Evolutionary conservation across 2,888 invertebrate genomes (phyloP).

Genomic region (Orchestes rusci): DNA sequence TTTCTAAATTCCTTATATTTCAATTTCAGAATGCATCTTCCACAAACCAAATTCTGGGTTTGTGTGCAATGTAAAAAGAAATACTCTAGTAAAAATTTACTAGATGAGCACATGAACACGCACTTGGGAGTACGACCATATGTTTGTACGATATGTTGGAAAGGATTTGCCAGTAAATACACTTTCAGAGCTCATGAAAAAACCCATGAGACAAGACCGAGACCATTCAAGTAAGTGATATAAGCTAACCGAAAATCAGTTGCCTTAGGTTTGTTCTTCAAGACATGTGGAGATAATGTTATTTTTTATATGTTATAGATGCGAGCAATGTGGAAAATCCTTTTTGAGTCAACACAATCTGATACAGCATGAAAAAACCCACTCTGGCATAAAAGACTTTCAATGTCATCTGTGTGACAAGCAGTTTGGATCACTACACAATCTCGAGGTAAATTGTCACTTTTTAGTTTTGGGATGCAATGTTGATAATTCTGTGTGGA

Average conservation of each 20-base stretch:
- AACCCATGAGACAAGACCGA: slow-evolving; percentile 60
- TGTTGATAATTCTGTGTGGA: neutral
- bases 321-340: slow-evolving; percentile 60
- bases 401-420: slow-evolving; percentile 66
- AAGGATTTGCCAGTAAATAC: slow-evolving; percentile 73
- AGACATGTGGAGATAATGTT: too few relatives aligned
- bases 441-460: slow-evolving; percentile 42
- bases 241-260: too few relatives aligned
- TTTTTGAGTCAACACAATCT: slow-evolving; percentile 74
- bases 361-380: slow-evolving; percentile 67
- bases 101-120: slow-evolving; percentile 66
- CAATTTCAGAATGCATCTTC: slow-evolving; percentile 50
- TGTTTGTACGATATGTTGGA: slow-evolving; percentile 57
- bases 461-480: neutral
- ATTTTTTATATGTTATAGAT: slow-evolving; percentile 40
- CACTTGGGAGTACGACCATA: slow-evolving; percentile 65
- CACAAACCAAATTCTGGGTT: slow-evolving; percentile 54
- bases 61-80: slow-evolving; percentile 61
- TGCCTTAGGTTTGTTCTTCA: too few relatives aligned
- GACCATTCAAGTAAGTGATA: slow-evolving; percentile 48
- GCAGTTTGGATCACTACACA: slow-evolving; percentile 70
- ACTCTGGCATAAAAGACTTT: slow-evolving; percentile 63
- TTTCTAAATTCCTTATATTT: too few relatives aligned
- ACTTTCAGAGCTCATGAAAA: slow-evolving; percentile 68
- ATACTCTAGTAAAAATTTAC: slow-evolving; percentile 60